phyloP scores from a whole-genome alignment of 2,113 vertebrate genomes.

The Motacilla tschutschensis region DNA sequence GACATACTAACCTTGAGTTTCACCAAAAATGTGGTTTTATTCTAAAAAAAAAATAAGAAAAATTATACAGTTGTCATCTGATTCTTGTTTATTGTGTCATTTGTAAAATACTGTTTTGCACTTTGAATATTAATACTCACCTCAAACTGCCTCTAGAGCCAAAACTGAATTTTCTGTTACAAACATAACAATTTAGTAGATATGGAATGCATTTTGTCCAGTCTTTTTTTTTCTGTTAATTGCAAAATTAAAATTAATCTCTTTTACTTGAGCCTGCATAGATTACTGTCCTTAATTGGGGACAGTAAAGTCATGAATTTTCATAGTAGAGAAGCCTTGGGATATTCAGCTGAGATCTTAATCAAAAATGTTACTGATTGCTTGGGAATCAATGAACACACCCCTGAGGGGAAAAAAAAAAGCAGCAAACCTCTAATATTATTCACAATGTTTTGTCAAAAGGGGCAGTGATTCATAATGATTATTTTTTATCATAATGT shows the following conservation, averaged over 20 bases:
- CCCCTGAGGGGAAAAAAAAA: conserved; percentile 43
- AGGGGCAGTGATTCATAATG: not conserved
- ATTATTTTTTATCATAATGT: not conserved
- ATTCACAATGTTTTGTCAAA: conserved; percentile 16
- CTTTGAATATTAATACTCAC: not conserved
- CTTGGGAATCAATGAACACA: conserved; percentile 71
- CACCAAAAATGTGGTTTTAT: not conserved
- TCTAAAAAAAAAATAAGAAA: not conserved
- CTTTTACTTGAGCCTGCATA: conserved; percentile 76
- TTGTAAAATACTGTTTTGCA: not conserved
- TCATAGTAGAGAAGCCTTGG: conserved; percentile 77
- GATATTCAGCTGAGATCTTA: conserved; percentile 82
- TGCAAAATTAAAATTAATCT: conserved; percentile 82
- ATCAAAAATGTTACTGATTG: conserved; percentile 72
- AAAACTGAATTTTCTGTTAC: conserved; percentile 21
- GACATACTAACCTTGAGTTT: not conserved
- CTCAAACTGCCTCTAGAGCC: not conserved
- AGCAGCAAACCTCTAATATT: conserved; percentile 8
- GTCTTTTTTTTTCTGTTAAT: conserved; percentile 56
- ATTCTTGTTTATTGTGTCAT: not conserved
- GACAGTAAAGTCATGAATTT: conserved; percentile 82
- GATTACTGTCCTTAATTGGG: conserved; percentile 81
- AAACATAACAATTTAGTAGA: not conserved
- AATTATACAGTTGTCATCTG: not conserved
- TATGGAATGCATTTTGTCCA: conserved; percentile 34